Evolutionary conservation across 2,797 vertebrate species (phyloP), one percentile per base, ranked within the genome.

Genomic region (Platyrinchus mystaceus): DNA sequence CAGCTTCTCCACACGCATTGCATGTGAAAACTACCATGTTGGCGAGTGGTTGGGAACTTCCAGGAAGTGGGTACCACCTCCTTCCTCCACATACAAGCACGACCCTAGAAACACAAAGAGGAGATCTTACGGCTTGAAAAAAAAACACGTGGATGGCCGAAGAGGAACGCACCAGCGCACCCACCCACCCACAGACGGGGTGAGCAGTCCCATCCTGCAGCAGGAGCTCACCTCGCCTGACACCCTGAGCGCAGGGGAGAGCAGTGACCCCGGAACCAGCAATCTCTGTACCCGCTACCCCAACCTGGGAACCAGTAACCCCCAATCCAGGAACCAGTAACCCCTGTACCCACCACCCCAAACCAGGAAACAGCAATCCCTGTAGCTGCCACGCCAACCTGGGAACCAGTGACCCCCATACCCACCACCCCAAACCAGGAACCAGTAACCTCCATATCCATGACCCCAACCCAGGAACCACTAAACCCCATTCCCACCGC

Each of bases 11-110:
- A 86, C 99, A 99, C 0, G 98, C 98, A 34, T 97, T 98, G 91
- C 99, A 99, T 0, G 98, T 99, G 94, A 99, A 99, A 91, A 99
- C 99, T 1, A 99, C 99, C 99, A 99, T 99, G 46, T 7, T 96
- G 91, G 44, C 5, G 46, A 82, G 53, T 4, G 14, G 46, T 26
- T 49, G 47, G 70, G 10, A 30, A 14, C 66, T 69, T 66, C 92
- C 55, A 7, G 11, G 26, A 52, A 75, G 24, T 0, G 30, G 50
- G 27, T 32, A 62, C 50, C 44, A 41, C 5, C 34, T 39, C 16
- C 7, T 23, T 46, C 23, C 67, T 60, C 37, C 53, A 27, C 50
- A 15, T 47, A 18, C 19, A 17, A 11, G 7, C 1, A 3, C 71
- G 44, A 58, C 44, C 56, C 95, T 96, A 56, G 60, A 63, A 84